A percentile compares a stretch with the other conserved stretches of the same genome.
Conservation (phyloP, 1,140 invertebrate species). For the Lepidotrigona ventralis region DNA sequence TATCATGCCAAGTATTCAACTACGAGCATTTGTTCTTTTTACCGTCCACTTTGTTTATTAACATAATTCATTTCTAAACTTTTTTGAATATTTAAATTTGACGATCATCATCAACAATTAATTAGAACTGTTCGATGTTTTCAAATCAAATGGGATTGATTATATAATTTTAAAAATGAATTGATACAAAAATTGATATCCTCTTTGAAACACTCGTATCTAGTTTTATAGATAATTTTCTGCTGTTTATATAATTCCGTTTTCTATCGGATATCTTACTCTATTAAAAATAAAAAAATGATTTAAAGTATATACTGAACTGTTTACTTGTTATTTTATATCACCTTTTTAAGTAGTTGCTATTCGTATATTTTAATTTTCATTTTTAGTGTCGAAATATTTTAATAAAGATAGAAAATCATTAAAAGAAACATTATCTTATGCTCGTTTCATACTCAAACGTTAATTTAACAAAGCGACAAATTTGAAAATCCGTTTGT, state of each 20-base stretch:
- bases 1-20: slow-evolving; percentile 49
- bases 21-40: slow-evolving; percentile 2
- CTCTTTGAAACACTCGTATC: not conserved
- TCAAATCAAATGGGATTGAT: not conserved
- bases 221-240: not conserved
- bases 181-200: not conserved
- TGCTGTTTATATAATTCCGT: not conserved
- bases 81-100: not conserved
- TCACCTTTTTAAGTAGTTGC: not conserved
- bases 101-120: not conserved
- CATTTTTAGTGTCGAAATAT: not conserved
- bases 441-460: not conserved
- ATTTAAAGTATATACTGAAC: not conserved
- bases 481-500: not conserved
- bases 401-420: not conserved
- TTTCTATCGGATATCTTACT: not conserved
- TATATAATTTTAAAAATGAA: not conserved
- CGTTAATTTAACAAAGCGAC: not conserved
- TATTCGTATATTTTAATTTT: too few relatives aligned
- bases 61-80: not conserved
- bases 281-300: not conserved
- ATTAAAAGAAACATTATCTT: not conserved
- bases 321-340: not conserved
- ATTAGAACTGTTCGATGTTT: not conserved
- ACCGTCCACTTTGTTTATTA: not conserved